Conservation (phyloP, 2,113 vertebrate genomes). For the Crotalus viridis region DNA sequence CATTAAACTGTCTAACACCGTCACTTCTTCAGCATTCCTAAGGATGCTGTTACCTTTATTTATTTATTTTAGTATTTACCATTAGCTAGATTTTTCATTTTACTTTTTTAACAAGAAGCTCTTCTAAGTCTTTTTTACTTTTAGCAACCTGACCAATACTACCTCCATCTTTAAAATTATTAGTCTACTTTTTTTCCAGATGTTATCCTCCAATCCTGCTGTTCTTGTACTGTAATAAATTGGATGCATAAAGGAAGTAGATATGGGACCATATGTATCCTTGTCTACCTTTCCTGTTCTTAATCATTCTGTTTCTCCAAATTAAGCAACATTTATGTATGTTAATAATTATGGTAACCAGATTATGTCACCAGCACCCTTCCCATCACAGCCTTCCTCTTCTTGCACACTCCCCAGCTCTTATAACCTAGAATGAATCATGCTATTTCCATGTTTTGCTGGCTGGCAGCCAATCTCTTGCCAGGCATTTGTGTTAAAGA, state of each 20-base stretch:
- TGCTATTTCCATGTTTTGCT: neutral
- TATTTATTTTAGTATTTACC: neutral
- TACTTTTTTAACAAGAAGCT: neutral
- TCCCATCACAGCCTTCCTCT: no score
- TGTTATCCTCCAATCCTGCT: neutral
- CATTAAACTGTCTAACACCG: neutral
- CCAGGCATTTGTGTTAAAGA: conserved; percentile 9
- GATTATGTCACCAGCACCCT: neutral
- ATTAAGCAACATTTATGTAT: neutral
- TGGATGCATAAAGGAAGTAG: neutral
- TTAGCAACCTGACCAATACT: neutral
- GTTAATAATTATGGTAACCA: neutral
- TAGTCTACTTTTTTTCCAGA: neutral
- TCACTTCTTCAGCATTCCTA: neutral
- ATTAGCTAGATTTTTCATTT: neutral
- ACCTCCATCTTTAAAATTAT: neutral
- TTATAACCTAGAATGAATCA: neutral
- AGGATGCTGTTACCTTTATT: neutral
- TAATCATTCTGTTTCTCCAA: neutral
- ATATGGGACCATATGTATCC: neutral
- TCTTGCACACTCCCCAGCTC: neutral
- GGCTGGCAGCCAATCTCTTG: neutral
- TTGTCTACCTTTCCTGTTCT: neutral
- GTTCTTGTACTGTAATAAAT: neutral
- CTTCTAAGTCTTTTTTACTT: neutral